Conservation (phyloP, 2,797 vertebrate species). For the Amphiprion clarkii region DNA sequence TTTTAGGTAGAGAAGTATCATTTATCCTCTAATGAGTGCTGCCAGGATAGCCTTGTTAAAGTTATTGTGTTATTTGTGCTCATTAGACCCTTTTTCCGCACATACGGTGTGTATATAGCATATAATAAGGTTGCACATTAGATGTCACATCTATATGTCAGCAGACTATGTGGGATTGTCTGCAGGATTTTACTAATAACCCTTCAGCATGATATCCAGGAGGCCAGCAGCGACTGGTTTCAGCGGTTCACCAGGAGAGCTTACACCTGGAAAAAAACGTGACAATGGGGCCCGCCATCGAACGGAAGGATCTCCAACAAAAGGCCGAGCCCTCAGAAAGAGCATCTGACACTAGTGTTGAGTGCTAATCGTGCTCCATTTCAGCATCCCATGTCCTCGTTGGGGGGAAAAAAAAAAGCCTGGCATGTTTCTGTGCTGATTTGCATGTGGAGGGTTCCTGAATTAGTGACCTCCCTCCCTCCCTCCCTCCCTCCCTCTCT, state of each 20-base stretch:
- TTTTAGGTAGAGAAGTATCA: constrained; percentile 59
- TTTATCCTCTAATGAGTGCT: constrained; percentile 62
- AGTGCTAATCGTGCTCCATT: constrained; percentile 65
- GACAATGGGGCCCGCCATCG: constrained; percentile 14
- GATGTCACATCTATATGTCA: constrained; percentile 16
- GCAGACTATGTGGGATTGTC: not conserved
- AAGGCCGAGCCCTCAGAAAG: constrained; percentile 51
- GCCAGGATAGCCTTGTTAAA: constrained; percentile 49
- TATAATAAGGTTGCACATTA: constrained; percentile 6
- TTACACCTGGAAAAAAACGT: constrained; percentile 69
- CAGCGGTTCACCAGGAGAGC: constrained; percentile 32
- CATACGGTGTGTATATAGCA: constrained; percentile 19
- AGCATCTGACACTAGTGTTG: constrained; percentile 44
- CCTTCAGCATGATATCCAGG: not conserved
- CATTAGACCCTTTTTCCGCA: constrained; percentile 33
- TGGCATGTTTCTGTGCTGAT: constrained; percentile 56
- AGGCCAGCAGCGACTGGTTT: constrained; percentile 11
- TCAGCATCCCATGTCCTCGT: constrained; percentile 47
- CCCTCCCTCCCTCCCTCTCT: not conserved
- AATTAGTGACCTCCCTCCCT: constrained; percentile 45
- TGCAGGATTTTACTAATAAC: not conserved
- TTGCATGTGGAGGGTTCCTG: constrained; percentile 74
- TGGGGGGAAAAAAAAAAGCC: constrained; percentile 1
- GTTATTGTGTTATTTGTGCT: constrained; percentile 43
- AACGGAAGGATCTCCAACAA: constrained; percentile 45